These are phyloP conservation scores for Carlito syrichta DNA, from an alignment of 2,113 vertebrate species.

Conservation along the genomic window DNA sequence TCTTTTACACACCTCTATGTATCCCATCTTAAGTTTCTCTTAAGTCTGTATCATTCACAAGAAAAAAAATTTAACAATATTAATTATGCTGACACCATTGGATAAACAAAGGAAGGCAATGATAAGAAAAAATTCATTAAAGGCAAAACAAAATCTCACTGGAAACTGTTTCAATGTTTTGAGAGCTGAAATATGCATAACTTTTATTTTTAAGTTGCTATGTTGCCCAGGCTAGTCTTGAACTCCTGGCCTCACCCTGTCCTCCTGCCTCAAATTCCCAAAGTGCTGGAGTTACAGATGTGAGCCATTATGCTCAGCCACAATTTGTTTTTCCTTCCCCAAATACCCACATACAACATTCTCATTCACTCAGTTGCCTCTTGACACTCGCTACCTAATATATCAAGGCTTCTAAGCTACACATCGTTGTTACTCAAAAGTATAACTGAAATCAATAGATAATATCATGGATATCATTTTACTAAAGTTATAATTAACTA, in stretches of 20 bases:
- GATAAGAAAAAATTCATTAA: not conserved
- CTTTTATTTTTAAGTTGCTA: no score
- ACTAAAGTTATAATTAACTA: not conserved
- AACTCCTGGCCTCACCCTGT: not conserved
- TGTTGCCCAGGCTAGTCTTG: no score
- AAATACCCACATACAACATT: not conserved
- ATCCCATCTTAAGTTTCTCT: not conserved
- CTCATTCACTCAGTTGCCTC: not conserved
- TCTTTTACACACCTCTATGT: not conserved
- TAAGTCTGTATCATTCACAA: not conserved
- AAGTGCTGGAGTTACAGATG: not conserved
- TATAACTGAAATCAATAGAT: slow-evolving; percentile 3
- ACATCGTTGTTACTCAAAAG: not conserved
- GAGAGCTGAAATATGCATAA: not conserved
- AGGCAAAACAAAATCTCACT: not conserved
- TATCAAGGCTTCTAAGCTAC: not conserved
- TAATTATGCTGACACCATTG: not conserved
- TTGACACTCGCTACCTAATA: not conserved
- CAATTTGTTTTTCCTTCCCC: no score
- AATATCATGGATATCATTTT: not conserved
- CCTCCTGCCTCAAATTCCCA: not conserved
- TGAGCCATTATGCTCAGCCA: not conserved
- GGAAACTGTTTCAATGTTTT: not conserved
- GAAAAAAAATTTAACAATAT: not conserved
- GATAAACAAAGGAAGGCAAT: not conserved